A percentile compares a stretch with the other conserved stretches of the same genome.
Conservation (phyloP, 2,888 invertebrate genomes). For the Palloptera scutellata region DNA sequence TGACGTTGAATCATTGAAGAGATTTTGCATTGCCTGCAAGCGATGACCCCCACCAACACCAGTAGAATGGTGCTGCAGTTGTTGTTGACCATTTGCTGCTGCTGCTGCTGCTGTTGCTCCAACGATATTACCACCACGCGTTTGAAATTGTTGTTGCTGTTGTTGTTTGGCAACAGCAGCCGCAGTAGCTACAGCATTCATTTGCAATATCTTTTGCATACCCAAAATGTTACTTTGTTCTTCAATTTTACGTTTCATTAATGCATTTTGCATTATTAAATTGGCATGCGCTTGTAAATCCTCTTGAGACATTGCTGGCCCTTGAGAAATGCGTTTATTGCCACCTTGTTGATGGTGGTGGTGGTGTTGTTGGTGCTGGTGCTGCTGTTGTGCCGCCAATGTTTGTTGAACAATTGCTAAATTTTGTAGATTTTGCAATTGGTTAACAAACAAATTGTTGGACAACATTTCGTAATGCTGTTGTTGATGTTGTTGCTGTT, state of each 20-base stretch:
- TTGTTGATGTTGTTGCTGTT: slow-evolving; percentile 55
- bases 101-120: slow-evolving; percentile 37
- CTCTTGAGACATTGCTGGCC: slow-evolving; percentile 51
- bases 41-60: slow-evolving; percentile 30
- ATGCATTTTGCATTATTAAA: slow-evolving; percentile 61
- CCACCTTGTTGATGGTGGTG: slow-evolving; percentile 43
- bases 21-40: slow-evolving; percentile 44
- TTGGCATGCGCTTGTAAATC: slow-evolving; percentile 60
- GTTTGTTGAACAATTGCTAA: slow-evolving; percentile 58
- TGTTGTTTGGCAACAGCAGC: slow-evolving; percentile 33
- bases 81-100: slow-evolving; percentile 2
- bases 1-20: slow-evolving; percentile 38
- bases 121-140: slow-evolving; percentile 32
- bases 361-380: slow-evolving; percentile 43
- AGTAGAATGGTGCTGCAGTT: not conserved
- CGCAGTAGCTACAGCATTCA: slow-evolving; percentile 44
- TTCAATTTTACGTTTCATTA: slow-evolving; percentile 60
- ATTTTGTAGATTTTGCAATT: slow-evolving; percentile 60
- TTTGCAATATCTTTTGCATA: slow-evolving; percentile 53
- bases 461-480: slow-evolving; percentile 56
- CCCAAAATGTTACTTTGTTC: slow-evolving; percentile 52
- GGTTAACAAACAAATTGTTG: slow-evolving; percentile 56
- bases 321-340: slow-evolving; percentile 32
- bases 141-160: slow-evolving; percentile 37
- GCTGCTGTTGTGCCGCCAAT: slow-evolving; percentile 50